Conservation (phyloP, 2,113 vertebrate species). For the Nothobranchius furzeri region DNA sequence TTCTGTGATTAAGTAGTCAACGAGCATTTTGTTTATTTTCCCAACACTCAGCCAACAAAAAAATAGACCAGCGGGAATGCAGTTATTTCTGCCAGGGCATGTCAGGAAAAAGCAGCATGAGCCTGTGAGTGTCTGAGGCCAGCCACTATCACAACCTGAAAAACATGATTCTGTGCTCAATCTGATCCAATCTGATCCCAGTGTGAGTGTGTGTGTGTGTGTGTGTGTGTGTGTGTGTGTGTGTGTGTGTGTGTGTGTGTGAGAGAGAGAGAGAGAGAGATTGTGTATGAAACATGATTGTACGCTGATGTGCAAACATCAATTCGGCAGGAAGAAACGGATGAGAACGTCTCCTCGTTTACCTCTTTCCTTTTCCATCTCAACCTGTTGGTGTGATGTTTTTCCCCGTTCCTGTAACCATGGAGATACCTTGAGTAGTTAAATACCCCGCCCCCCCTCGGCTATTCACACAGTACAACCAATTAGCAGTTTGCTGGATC, state of each 20-base stretch:
- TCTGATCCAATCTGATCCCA: slow-evolving; percentile 21
- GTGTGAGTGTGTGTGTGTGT: slow-evolving; percentile 14
- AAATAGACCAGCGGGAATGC: slow-evolving; percentile 30
- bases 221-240: slow-evolving; percentile 21
- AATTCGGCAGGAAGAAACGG: slow-evolving; percentile 29
- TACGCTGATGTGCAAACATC: slow-evolving; percentile 57
- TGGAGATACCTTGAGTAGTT: slow-evolving; percentile 68
- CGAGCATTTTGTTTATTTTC: slow-evolving; percentile 40
- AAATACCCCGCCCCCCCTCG: slow-evolving; percentile 70
- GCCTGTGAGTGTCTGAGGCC: slow-evolving; percentile 5
- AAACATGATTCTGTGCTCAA: slow-evolving; percentile 40
- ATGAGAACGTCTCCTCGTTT: slow-evolving; percentile 36
- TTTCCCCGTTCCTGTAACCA: slow-evolving; percentile 50
- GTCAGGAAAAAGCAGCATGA: slow-evolving; percentile 13
- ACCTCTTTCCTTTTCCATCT: slow-evolving; percentile 45
- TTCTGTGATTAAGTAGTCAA: slow-evolving; percentile 60
- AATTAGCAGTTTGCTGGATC: slow-evolving; percentile 72
- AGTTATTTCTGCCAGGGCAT: slow-evolving; percentile 30
- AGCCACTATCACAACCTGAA: slow-evolving; percentile 23
- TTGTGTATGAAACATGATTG: slow-evolving; percentile 51
- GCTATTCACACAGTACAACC: slow-evolving; percentile 73
- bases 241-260: no score
- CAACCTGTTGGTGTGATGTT: slow-evolving; percentile 43
- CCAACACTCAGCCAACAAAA: slow-evolving; percentile 25
- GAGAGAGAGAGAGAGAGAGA: no score